These are phyloP conservation scores for Sarcoramphus papa DNA, from an alignment of 2,797 vertebrate genomes.

Conservation along the genomic window DNA sequence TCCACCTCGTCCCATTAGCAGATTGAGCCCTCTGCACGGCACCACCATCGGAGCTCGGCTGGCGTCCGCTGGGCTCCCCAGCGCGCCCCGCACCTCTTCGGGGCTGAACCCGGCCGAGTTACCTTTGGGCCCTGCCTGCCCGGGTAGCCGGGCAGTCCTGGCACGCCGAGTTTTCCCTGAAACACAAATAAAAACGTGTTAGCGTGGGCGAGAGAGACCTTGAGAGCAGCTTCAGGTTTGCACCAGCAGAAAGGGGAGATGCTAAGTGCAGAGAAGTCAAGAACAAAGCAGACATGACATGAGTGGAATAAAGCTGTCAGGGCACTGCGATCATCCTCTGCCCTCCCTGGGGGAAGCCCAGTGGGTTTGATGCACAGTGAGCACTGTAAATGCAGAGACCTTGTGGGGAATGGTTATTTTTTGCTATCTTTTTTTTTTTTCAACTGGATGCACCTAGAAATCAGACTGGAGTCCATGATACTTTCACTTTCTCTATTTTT, in stretches of 20 bases:
- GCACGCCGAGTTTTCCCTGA: conserved; percentile 96
- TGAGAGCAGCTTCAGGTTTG: accelerated
- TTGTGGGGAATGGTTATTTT: accelerated
- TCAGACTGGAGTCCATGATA: background rate
- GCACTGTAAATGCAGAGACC: background rate
- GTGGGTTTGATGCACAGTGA: background rate
- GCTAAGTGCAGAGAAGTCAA: background rate
- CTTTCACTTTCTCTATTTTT: background rate
- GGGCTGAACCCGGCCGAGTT: background rate
- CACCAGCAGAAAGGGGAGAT: background rate
- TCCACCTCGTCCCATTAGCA: accelerated
- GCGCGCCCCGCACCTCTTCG: accelerated
- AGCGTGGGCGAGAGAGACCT: background rate
- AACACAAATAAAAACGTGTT: background rate
- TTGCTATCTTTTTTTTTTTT: background rate
- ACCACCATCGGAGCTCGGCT: background rate
- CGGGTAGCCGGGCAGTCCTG: conserved; percentile 94
- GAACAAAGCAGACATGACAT: accelerated
- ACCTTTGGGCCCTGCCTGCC: conserved; percentile 98
- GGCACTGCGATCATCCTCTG: background rate
- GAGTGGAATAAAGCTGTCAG: background rate
- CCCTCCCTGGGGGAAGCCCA: background rate
- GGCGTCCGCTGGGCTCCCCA: background rate
- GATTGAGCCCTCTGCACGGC: background rate
- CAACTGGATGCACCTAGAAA: background rate